Base-by-base conservation (phyloP, 2,888 invertebrate genomes). In the Scrobipalpa atriplicella region DNA sequence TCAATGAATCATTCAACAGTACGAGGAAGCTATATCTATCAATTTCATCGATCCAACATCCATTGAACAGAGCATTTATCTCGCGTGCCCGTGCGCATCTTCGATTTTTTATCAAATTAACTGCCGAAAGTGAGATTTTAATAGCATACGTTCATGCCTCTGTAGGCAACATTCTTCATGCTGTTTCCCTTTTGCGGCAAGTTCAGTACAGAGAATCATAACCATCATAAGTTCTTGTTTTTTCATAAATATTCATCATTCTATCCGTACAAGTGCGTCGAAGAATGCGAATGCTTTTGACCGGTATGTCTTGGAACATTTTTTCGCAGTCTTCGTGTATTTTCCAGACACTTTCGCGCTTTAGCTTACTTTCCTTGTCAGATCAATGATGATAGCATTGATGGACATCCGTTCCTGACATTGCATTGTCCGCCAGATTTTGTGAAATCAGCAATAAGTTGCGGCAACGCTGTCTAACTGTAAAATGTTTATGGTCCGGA, bases 1-100 rank as follows among this genome's bases (percentile, higher is more conserved):
- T 72, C 67, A 65, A 78, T 79, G 75, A 76, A 79, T 79, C 68
- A 78, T 79, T 77, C 75, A 77, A 10, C 67, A 72, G 70, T 77
- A 68, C 71, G 63, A 71, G 71, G 73, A 73, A 72, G 71, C 70
- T 54, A 67, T 67, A 64, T 39, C 54, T n/a, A 64, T 65, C 64
- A 16, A 54, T 58, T 29, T 36, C 38, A 58, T 58, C 51, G 52
- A 63, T 63, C 63, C 3, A 58, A 56, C 21, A 52, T 63, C 38
- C 52, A 63, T 63, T 52, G 52, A 63, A 52, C n/a, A 16, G 47
- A n/a, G 47, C 47, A 47, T 47, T 47, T 47, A 63, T 63, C 63
- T 52, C 52, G 16, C 41, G 16, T 29, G 61, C 21, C 41, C 61
- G 19, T 16, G 56, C 43, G 62, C 41, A 62, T 18, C 62, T 16